phyloP scores from a whole-genome alignment of 2,888 invertebrate genomes.

The Scrobipalpa atriplicella region DNA sequence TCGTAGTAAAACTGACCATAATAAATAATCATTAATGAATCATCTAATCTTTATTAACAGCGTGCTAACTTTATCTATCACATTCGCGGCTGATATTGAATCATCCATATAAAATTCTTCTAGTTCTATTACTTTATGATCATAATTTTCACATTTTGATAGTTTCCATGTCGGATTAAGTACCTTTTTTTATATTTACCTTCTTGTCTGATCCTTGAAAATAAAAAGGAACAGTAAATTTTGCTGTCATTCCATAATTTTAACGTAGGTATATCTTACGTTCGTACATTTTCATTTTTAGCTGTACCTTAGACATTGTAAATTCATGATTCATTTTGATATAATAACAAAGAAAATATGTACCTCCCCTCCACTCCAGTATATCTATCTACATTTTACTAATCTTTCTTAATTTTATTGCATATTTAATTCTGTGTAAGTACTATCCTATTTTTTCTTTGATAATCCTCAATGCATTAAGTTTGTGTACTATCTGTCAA shows the following conservation, averaged over 20 bases:
- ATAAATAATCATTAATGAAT: background rate
- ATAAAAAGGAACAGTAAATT: too few species aligned
- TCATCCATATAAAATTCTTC: constrained; percentile 7
- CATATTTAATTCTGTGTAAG: background rate
- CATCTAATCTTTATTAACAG: background rate
- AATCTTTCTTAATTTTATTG: background rate
- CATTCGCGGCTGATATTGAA: background rate
- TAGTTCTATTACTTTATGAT: background rate
- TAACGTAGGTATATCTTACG: too few species aligned
- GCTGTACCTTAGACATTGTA: too few species aligned
- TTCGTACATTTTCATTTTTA: too few species aligned
- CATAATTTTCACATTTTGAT: background rate
- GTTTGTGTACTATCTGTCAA: constrained; percentile 5
- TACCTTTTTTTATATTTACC: background rate
- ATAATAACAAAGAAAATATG: too few species aligned
- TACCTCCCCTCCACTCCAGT: too few species aligned
- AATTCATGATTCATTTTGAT: too few species aligned
- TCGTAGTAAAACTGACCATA: background rate
- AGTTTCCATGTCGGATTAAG: background rate
- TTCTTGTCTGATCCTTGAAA: too few species aligned
- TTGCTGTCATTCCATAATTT: too few species aligned
- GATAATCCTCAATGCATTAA: background rate
- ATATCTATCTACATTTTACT: background rate
- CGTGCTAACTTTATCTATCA: background rate
- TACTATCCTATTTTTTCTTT: too few species aligned